Evolutionary conservation across 64 coral and sea anemone species (phyloP), one percentile per base, ranked within the genome.

Genomic region (Astreopora myriophthalma): DNA sequence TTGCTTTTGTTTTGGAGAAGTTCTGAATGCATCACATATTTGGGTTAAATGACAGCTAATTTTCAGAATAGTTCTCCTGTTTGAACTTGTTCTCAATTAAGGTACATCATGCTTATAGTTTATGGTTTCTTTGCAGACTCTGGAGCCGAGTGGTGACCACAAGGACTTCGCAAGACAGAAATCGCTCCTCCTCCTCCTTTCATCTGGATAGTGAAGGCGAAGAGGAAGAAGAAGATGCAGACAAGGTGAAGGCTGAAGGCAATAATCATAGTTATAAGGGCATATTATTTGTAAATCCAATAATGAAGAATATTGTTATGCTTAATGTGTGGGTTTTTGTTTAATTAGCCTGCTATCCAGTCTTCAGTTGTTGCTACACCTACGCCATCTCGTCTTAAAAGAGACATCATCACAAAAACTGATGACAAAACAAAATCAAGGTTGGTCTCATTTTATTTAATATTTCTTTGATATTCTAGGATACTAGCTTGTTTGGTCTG

Each of bases 121-220:
- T 55, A n/a, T n/a, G 8, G 17, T 13, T 55, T 55, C 19, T 69
- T 3, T 67, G 22, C 24, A 95, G 96, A 88, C 94, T 99, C 73
- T 92, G 90, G 75, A 86, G 94, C 73, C 90, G 96, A 80, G 93
- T 89, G 88, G 87, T 96, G 6, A 74, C 79, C 16, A 92, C 90
- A 81, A 93, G 91, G 66, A 86, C 86, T 64, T 90, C 86, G 46
- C 95, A 96, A 89, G 95, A 93, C 79, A 52, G 36, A 29, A 78
- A 61, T 26, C 90, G 63, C 87, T 87, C 86, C 93, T 99, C 93
- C 72, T 62, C 65, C 93, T 99, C 93, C 72, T 62, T 51, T 13
- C 93, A 77, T 74, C 93, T 98, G 96, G 96, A 99, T 94, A 99
- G 96, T 99, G 96, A 99, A 84, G 96, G 94, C 0, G 96, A 99